These are phyloP conservation scores for Cylloceria caligata DNA, from an alignment of 2,888 invertebrate genomes.

Conservation along the genomic window DNA sequence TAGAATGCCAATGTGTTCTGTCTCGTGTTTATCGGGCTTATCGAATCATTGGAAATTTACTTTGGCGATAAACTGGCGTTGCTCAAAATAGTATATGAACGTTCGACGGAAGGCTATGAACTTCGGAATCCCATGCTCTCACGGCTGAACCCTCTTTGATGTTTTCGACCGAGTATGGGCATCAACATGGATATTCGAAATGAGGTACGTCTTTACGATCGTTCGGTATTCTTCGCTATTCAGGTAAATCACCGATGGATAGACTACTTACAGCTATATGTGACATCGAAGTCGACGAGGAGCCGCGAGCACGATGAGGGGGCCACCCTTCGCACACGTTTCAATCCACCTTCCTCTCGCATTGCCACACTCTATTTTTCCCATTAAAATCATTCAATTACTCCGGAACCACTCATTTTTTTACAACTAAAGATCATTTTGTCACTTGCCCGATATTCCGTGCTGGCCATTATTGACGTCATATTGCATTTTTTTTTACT, in stretches of 20 bases:
- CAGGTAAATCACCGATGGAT: not conserved
- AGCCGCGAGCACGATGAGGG: slow-evolving; percentile 11
- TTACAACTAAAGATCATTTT: not conserved
- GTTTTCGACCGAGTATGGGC: slow-evolving; percentile 74
- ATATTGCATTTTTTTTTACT: not conserved
- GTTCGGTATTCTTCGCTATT: not conserved
- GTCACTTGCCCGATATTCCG: not conserved
- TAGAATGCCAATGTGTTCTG: slow-evolving; percentile 61
- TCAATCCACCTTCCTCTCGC: slow-evolving; percentile 44
- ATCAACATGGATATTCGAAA: slow-evolving; percentile 77
- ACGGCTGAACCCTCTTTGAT: slow-evolving; percentile 76
- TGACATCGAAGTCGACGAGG: slow-evolving; percentile 26
- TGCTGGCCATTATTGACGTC: not conserved
- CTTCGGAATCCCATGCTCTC: slow-evolving; percentile 74
- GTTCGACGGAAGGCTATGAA: slow-evolving; percentile 66
- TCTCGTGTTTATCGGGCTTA: slow-evolving; percentile 51
- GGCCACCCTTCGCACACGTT: slow-evolving; percentile 56
- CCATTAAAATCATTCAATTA: not conserved
- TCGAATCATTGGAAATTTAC: slow-evolving; percentile 40
- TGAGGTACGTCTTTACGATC: slow-evolving; percentile 72
- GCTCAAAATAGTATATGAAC: slow-evolving; percentile 51
- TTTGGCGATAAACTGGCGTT: slow-evolving; percentile 33
- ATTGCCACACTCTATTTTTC: slow-evolving; percentile 9
- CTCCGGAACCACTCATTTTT: not conserved
- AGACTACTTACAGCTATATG: slow-evolving; percentile 3